Base-by-base conservation (phyloP, 2,888 invertebrate genomes). In the Leucozona laternaria region DNA sequence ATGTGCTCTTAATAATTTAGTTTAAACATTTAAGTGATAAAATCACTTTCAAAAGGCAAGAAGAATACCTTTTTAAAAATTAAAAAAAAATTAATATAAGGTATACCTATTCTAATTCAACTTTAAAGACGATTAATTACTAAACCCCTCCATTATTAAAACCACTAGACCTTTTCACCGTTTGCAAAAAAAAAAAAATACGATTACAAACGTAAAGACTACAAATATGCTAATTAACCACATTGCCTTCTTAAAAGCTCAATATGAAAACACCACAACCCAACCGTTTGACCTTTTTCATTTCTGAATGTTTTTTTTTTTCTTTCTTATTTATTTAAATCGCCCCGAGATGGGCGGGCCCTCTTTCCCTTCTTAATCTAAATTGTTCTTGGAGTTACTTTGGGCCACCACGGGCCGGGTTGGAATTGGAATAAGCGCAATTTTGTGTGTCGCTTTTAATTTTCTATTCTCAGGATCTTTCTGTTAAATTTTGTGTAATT, bases 191-290 rank as follows among this genome's bases (percentile, higher is more conserved):
- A 25, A 1, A n/a, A 25, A 43, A 25, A 15, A 17, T 17, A 22
- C 15, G 37, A 13, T 70, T 28, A 70, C n/a, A 76, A 71, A 45
- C 64, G 20, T 66, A 25, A 73, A 79, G 68, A 60, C 79, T 68
- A 84, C 79, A 43, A 78, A 85, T 81, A 79, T 85, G 75, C 77
- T 85, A 85, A 85, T 85, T 85, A 85, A 81, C 85, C 81, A 77
- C 81, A 85, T 85, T 85, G 68, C 68, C 55, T 64, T 77, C 37
- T 68, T 60, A 57, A 57, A 77, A 76, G 77, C 77, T 57, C 50
- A 77, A 73, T 68, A 77, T 55, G 62, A 73, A 55, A 70, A 50
- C 40, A 58, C 45, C 68, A 37, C 70, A 15, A 25, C 53, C 25
- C 7, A 53, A 53, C 15, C 15, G 2, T 53, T 53, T 78, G 68